Evolutionary conservation across 2,888 invertebrate genomes (phyloP), one percentile per base, ranked within the genome.

Genomic region (Philereme vetulata): DNA sequence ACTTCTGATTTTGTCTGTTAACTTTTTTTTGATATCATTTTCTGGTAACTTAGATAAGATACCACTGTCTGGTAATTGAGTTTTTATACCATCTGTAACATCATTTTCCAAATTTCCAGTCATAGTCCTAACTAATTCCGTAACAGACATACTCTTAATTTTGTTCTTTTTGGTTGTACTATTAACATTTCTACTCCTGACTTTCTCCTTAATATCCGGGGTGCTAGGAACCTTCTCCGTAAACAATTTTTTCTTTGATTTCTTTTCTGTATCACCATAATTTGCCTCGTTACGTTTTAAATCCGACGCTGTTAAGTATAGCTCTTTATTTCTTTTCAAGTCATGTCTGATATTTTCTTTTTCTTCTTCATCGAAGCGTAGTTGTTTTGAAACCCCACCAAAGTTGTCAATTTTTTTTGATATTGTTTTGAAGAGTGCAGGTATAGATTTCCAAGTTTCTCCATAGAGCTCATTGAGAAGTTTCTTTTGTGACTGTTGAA

Each of bases 401-500:
- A 77, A 75, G 42, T 84, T 78, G 4, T 82, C 75, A 65, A 79
- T 77, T 46, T 82, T 84, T 0, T 79, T 74, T 35, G 78, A 72
- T 49, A 83, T 69, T 0, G 81, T 82, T 74, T 90, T 90, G 10
- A 92, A 88, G 49, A 93, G 72, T 4, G 78, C 80, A 0, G 92
- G 91, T 54, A 92, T 93, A 0, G 90, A 86, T 68, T 93, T 92
- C 94, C 94, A 94, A 6, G 81, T 76, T 47, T 89, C 84, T n/a
- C 94, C 94, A 34, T 94, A 94, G 1, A 94, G 72, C 59, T 93
- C 93, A 21, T 86, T 92, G 0, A 91, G 75, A 43, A 91, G 58
- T 76, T 90, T 91, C 60, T 84, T 86, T 50, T 92, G 90, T 0
- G 90, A 90, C 33, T 79, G 67, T 44, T 87, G 81, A 55, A 91